A percentile compares a stretch with the other conserved stretches of the same genome.
Evolutionary conservation across 2,797 vertebrate species (phyloP).

Genomic region (Coreius guichenoti): DNA sequence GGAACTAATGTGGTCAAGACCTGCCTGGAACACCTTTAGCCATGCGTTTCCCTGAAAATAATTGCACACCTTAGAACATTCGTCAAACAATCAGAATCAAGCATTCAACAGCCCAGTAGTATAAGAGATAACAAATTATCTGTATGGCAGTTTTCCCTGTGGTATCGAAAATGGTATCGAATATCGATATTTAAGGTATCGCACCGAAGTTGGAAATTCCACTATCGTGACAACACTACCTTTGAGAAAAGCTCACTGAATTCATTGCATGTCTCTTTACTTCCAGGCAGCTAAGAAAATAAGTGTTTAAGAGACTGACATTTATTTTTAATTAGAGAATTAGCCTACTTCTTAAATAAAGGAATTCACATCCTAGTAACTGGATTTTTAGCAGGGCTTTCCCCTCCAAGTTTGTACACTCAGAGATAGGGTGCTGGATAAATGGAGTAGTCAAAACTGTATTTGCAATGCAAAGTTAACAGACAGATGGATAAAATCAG

Average conservation of each 20-base stretch:
- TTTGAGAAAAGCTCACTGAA: not conserved
- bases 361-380: not conserved
- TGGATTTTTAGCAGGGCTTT: not conserved
- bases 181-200: too few species aligned
- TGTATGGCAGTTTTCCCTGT: too few species aligned
- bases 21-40: too few species aligned
- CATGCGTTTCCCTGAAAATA: too few species aligned
- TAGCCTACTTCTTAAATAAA: not conserved
- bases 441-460: not conserved
- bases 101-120: too few species aligned
- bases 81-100: too few species aligned
- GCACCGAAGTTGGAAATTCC: too few species aligned
- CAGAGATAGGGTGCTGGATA: not conserved
- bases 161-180: too few species aligned
- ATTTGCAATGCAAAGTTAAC: conserved; percentile 26
- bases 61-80: too few species aligned
- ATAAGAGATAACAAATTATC: too few species aligned
- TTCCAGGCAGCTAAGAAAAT: not conserved
- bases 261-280: not conserved
- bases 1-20: too few species aligned
- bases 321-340: not conserved
- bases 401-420: not conserved
- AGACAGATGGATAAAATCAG: not conserved
- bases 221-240: too few species aligned
- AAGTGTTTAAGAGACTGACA: not conserved